Percentiles rank a stretch among this genome's conserved stretches.
Evolutionary conservation across 2,888 invertebrate species (phyloP).

Genomic region (Flabesymbios commensalis): DNA sequence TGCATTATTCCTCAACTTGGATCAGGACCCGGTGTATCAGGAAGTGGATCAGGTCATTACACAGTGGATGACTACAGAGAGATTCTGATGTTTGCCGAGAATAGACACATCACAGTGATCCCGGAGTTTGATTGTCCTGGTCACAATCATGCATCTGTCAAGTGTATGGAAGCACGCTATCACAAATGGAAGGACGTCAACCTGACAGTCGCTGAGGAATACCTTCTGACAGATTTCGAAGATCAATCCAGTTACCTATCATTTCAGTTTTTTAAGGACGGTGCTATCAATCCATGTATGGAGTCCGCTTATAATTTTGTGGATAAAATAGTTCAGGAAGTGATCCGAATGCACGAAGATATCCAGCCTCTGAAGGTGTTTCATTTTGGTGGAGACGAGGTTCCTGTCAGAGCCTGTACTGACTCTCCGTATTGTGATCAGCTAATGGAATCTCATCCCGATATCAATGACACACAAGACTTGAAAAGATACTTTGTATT

Average conservation of each 20-base stretch:
- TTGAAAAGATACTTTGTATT: conserved; percentile 6
- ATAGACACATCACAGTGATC: conserved; percentile 41
- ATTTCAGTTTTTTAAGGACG: conserved; percentile 50
- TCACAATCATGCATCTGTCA: not conserved
- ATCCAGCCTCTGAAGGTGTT: conserved; percentile 41
- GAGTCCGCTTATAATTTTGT: conserved; percentile 50
- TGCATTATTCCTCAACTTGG: conserved; percentile 52
- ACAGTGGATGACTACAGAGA: conserved; percentile 46
- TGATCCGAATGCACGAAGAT: conserved; percentile 36
- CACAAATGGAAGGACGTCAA: not conserved
- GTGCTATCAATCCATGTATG: conserved; percentile 51
- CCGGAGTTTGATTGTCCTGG: not conserved
- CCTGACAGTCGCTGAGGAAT: not conserved
- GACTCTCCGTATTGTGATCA: conserved; percentile 42
- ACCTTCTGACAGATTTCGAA: conserved; percentile 23
- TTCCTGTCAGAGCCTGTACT: conserved; percentile 43
- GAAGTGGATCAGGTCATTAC: conserved; percentile 46
- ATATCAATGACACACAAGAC: not conserved
- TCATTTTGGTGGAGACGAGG: conserved; percentile 54
- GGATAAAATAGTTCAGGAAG: conserved; percentile 37
- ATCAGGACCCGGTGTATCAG: conserved; percentile 39
- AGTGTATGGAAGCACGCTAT: not conserved
- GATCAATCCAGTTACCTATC: conserved; percentile 33
- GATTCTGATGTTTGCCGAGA: conserved; percentile 46
- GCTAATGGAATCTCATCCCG: not conserved